phyloP scores from a whole-genome alignment of 2,888 invertebrate genomes.

The Ochropleura plecta region DNA sequence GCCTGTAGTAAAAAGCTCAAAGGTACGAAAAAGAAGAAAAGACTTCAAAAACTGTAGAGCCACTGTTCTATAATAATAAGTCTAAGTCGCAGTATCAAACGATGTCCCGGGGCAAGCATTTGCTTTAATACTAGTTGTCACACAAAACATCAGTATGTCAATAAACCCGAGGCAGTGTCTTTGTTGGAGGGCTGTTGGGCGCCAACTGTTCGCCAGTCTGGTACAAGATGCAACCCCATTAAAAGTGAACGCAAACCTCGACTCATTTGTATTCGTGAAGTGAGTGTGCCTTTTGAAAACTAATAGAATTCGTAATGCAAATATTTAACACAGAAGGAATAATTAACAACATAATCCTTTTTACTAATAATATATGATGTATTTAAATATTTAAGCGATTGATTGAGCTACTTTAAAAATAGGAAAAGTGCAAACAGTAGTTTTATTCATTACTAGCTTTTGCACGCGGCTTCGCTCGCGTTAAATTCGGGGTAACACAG shows the following conservation, averaged over 20 bases:
- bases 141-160: background rate
- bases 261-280: conserved; percentile 9
- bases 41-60: background rate
- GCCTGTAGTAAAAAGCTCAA: no score
- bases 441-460: background rate
- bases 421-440: no score
- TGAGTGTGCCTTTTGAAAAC: conserved; percentile 9
- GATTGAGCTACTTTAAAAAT: background rate
- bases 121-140: conserved; percentile 7
- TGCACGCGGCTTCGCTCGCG: no score
- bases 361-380: background rate
- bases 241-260: conserved; percentile 15
- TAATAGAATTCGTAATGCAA: background rate
- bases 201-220: background rate
- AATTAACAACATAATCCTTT: background rate
- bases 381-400: background rate
- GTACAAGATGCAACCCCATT: conserved; percentile 29
- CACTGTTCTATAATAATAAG: background rate
- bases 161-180: conserved; percentile 15
- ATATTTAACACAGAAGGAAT: background rate
- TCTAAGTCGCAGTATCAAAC: background rate
- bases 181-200: background rate
- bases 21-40: background rate
- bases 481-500: no score
- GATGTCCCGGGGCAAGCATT: background rate